phyloP scores from a whole-genome alignment of 1,140 invertebrate species.

The Trachymyrmex cornetzi region DNA sequence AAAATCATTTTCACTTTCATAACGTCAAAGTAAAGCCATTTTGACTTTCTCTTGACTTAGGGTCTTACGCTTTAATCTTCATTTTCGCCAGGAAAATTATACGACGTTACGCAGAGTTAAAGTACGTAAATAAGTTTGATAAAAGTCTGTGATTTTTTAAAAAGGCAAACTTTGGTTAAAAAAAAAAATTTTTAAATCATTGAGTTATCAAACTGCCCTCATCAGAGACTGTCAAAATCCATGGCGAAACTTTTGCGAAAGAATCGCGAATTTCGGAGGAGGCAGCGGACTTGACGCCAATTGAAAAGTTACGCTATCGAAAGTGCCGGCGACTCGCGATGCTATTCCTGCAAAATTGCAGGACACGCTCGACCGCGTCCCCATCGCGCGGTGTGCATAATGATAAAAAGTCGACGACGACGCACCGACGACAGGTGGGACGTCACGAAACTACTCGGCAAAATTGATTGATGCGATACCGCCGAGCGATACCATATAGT shows the following conservation, averaged over 20 bases:
- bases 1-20: no score
- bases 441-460: not conserved
- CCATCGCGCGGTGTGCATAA: not conserved
- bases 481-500: not conserved
- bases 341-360: slow-evolving; percentile 47
- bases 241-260: not conserved
- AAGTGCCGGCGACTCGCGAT: slow-evolving; percentile 22
- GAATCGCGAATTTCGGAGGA: not conserved
- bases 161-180: no score
- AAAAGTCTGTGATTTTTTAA: no score
- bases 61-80: no score
- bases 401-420: slow-evolving; percentile 30
- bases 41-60: no score
- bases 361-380: slow-evolving; percentile 23
- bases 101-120: not conserved
- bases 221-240: not conserved
- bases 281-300: not conserved
- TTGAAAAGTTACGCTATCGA: slow-evolving; percentile 1
- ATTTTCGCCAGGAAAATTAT: not conserved
- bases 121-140: not conserved
- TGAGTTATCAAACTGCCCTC: no score
- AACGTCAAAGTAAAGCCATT: no score
- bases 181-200: no score
- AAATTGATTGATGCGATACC: slow-evolving; percentile 48
- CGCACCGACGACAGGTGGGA: slow-evolving; percentile 47